Evolutionary conservation across 2,888 invertebrate species (phyloP), one percentile per base, ranked within the genome.

Genomic region (Trisateles emortualis): DNA sequence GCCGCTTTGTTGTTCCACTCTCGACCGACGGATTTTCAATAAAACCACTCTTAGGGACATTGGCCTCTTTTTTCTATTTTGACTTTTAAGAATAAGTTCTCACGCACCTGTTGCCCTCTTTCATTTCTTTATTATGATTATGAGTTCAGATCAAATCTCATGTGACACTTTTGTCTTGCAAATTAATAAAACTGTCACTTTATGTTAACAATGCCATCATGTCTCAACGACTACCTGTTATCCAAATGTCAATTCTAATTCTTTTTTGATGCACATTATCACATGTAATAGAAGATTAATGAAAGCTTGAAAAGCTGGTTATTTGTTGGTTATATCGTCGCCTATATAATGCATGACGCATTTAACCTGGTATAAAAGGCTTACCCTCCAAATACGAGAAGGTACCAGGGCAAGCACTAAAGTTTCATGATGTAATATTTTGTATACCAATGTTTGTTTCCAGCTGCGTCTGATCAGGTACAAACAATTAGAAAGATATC

Each of bases 1-100:
- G 78, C 74, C 79, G 84, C 87, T 86, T 87, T 89, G 89, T 89
- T 83, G 85, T 78, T 73, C 82, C 77, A 79, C 80, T 84, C 84
- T 85, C 82, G 79, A 74, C 80, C 79, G 78, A 79, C 74, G 68
- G 79, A 82, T 87, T 88, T 88, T 91, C 89, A 89, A 90, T 90
- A 89, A 88, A 77, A 84, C 84, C 84, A 79, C 85, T 88, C 83
- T 64, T 83, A 71, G 80, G 82, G 84, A 87, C 87, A 83, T 83
- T 79, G 83, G 78, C 81, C 79, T 77, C 52, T 64, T 79, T 86
- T 81, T 84, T 79, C 66, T 79, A 76, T 76, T 76, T 72, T 59
- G 72, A 72, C 64, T 64, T 63, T 52, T 64, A 64, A 68, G 74
- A 78, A 71, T 80, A 66, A 77, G 79, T 88, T 90, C 91, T 87